Evolutionary conservation across 2,113 vertebrate genomes (phyloP).

Genomic region (Rafetus swinhoei): DNA sequence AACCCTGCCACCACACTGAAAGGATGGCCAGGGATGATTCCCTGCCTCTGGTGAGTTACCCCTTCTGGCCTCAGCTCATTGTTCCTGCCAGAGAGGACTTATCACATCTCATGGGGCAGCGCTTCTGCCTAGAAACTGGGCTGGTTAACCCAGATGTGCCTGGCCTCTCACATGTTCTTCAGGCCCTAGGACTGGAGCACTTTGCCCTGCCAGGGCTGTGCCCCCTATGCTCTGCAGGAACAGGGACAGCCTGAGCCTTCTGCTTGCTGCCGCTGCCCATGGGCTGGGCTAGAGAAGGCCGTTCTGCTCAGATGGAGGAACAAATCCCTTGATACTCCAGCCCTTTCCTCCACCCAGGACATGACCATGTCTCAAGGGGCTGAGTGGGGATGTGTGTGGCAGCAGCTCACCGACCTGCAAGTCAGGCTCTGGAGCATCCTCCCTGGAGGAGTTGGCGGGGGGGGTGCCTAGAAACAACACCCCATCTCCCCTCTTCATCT

Average conservation of each 20-base stretch:
- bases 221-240: slow-evolving; percentile 41
- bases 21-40: not conserved
- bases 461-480: not conserved
- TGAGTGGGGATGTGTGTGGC: not conserved
- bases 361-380: not conserved
- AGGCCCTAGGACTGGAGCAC: slow-evolving; percentile 10
- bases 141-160: not conserved
- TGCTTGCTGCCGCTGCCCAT: slow-evolving; percentile 6
- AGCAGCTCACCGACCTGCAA: not conserved
- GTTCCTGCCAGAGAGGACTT: rapidly evolving
- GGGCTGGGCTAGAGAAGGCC: slow-evolving; percentile 30
- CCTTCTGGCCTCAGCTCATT: too few species aligned
- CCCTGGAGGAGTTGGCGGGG: not conserved
- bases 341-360: slow-evolving; percentile 65
- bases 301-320: slow-evolving; percentile 40
- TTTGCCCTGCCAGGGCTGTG: rapidly evolving
- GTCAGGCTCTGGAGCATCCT: not conserved
- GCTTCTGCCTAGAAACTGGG: not conserved
- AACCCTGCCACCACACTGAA: too few species aligned
- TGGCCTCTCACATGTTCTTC: not conserved
- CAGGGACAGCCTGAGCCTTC: slow-evolving; percentile 31
- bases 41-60: not conserved
- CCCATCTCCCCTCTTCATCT: not conserved
- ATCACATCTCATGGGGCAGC: rapidly evolving
- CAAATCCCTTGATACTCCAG: slow-evolving; percentile 52